phyloP scores from a whole-genome alignment of 2,113 vertebrate species.

The Canis aureus region DNA sequence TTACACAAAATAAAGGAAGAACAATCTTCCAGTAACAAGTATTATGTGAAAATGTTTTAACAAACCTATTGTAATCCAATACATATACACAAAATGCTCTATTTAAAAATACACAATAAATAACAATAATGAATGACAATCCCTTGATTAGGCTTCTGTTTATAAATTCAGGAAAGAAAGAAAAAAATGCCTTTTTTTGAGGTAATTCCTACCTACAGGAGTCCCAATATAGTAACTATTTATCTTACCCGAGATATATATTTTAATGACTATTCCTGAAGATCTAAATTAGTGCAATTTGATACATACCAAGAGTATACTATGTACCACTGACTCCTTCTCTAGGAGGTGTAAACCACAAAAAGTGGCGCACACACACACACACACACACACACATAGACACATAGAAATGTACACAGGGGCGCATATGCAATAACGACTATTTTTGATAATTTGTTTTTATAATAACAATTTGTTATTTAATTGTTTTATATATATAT shows the following conservation, averaged over 20 bases:
- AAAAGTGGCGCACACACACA: no score
- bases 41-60: background rate
- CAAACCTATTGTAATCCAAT: background rate
- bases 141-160: background rate
- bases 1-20: background rate
- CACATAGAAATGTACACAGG: no score
- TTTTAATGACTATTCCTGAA: background rate
- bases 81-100: background rate
- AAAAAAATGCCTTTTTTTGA: background rate
- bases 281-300: background rate
- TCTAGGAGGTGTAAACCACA: background rate
- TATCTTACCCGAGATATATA: background rate
- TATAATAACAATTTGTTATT: no score
- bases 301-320: background rate
- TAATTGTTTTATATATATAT: no score
- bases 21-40: background rate
- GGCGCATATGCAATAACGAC: background rate
- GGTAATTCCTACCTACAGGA: background rate
- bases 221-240: background rate
- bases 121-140: background rate
- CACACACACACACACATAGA: background rate
- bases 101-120: slow-evolving; percentile 5
- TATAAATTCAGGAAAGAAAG: background rate
- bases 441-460: background rate
- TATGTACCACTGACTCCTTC: background rate